A percentile compares a stretch with the other conserved stretches of the same genome.
phyloP scores from a whole-genome alignment of 1,140 invertebrate genomes.

The Paraescarpia echinospica region DNA sequence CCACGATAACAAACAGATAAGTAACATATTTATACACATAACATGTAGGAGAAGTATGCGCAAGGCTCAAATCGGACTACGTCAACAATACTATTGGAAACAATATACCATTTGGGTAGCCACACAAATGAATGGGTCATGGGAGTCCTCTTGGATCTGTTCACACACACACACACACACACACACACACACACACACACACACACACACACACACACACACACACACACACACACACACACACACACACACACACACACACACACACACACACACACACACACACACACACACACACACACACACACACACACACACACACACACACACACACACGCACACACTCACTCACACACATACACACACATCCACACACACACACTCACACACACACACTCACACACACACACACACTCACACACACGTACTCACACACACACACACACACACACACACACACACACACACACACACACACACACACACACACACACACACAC shows the following conservation, averaged over 20 bases:
- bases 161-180: background rate
- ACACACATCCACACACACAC: no score
- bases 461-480: slow-evolving; percentile 27
- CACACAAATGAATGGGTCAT: no score
- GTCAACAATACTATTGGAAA: no score
- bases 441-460: slow-evolving; percentile 23
- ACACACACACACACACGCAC: slow-evolving; percentile 13
- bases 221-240: slow-evolving; percentile 26
- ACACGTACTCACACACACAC: slow-evolving; percentile 10
- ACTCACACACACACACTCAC: no score
- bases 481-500: slow-evolving; percentile 21
- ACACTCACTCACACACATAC: no score
- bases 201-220: slow-evolving; percentile 27
- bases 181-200: slow-evolving; percentile 26
- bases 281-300: slow-evolving; percentile 32
- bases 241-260: slow-evolving; percentile 25
- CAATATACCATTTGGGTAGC: no score
- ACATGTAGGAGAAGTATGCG: no score
- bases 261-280: slow-evolving; percentile 30
- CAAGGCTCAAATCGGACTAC: no score
- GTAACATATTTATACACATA: no score
- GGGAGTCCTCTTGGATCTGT: no score
- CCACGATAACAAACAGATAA: no score
- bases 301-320: slow-evolving; percentile 26
- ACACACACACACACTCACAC: no score